Conservation (phyloP, 2,113 vertebrate species). For the Petroica traversi region DNA sequence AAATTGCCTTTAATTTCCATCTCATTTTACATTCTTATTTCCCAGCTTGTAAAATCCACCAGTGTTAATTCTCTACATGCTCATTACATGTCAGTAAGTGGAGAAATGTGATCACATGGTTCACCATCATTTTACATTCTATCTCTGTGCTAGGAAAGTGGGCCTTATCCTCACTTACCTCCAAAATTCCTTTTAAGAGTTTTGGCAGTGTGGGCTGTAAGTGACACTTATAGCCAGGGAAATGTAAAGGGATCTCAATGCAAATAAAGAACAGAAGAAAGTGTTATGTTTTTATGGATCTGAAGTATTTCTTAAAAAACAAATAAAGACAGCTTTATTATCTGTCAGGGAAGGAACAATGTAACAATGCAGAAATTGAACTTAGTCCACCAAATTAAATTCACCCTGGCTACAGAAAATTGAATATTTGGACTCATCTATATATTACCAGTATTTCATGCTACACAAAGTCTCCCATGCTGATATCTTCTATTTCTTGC, state of each 20-base stretch:
- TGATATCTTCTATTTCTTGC: neutral
- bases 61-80: neutral
- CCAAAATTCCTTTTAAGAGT: neutral
- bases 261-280: slow-evolving; percentile 17
- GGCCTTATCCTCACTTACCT: neutral
- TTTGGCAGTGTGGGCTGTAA: neutral
- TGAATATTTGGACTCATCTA: neutral
- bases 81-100: neutral
- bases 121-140: neutral
- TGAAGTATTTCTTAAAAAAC: slow-evolving; percentile 25
- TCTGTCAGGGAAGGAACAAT: neutral
- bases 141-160: neutral
- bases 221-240: neutral
- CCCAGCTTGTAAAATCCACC: neutral
- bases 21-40: neutral
- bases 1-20: neutral
- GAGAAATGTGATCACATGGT: neutral
- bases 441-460: neutral
- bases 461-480: neutral
- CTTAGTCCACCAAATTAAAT: neutral
- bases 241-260: neutral
- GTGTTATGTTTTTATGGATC: neutral
- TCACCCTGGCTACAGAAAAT: slow-evolving; percentile 1
- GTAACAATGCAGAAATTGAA: neutral
- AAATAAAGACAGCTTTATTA: slow-evolving; percentile 15